Evolutionary conservation across 2,113 vertebrate species (phyloP), one percentile per base, ranked within the genome.

Genomic region (Chloebia gouldiae): DNA sequence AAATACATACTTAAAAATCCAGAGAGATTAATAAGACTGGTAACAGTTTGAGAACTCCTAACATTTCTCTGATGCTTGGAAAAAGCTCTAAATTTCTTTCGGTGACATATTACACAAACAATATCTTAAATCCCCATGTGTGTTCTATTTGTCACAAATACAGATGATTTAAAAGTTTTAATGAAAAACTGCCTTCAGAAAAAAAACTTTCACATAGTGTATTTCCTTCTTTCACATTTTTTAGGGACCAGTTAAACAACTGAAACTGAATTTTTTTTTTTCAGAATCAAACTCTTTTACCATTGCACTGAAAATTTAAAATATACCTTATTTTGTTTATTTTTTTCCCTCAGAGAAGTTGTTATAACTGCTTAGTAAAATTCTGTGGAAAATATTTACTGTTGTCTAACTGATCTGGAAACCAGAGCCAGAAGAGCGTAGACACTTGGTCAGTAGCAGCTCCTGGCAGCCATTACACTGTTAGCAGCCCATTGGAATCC

Each of bases 401-500:
- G 10, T 87, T 82, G 85, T 91, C 73, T 76, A 30, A n/a, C 39
- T 50, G 77, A 86, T 68, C 33, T 4, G 3, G 40, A 89, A 49
- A 56, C 6, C 39, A 2, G 13, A 92, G 65, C 75, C 82, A 78
- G 65, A 71, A 73, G 64, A 94, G n/a, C 7, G 10, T 3, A 93
- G 30, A 11, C 59, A 44, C 54, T 91, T 54, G 59, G 50, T 95
- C 88, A 89, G 83, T 89, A 96, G 95, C 88, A 86, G 72, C 88
- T 86, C 21, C 95, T 95, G 92, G 91, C 80, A 96, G 49, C 51
- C 39, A 40, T 68, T 68, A 78, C 4, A 22, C 49, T 84, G 47
- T 94, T 94, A 96, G 72, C 91, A 92, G 96, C 88, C 83, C 77
- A 49, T 19, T 81, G 60, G 45, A 93, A 88, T 93, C 80, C 60